phyloP scores from a whole-genome alignment of 2,888 invertebrate genomes.

The Cylindroiulus punctatus region DNA sequence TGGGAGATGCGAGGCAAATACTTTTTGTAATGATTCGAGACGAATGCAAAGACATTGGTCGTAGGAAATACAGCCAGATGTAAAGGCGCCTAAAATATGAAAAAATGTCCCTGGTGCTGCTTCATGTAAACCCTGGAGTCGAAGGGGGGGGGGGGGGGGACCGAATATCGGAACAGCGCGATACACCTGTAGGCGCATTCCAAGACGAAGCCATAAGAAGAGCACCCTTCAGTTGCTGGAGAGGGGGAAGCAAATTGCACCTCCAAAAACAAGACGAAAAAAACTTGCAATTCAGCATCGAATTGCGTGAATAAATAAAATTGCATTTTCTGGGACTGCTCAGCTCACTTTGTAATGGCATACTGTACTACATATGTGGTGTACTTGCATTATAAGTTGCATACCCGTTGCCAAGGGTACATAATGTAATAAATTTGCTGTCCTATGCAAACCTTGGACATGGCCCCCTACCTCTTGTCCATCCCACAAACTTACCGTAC shows the following conservation, averaged over 20 bases:
- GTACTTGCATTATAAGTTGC: too few relatives aligned
- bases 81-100: background rate
- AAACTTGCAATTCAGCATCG: background rate
- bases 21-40: background rate
- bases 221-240: background rate
- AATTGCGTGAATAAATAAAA: background rate
- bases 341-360: too few relatives aligned
- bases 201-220: background rate
- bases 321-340: too few relatives aligned
- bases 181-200: constrained; percentile 1
- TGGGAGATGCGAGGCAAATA: background rate
- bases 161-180: background rate
- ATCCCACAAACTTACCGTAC: too few relatives aligned
- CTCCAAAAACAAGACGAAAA: background rate
- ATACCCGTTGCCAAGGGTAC: too few relatives aligned
- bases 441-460: too few relatives aligned
- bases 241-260: background rate
- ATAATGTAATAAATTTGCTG: too few relatives aligned
- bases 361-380: too few relatives aligned
- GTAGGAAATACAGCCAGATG: background rate
- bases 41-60: background rate
- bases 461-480: too few relatives aligned
- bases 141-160: background rate
- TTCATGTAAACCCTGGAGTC: background rate
- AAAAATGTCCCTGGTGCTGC: background rate